These are phyloP conservation scores for Anagrus nilaparvatae DNA, from an alignment of 1,140 invertebrate species.

Conservation along the genomic window DNA sequence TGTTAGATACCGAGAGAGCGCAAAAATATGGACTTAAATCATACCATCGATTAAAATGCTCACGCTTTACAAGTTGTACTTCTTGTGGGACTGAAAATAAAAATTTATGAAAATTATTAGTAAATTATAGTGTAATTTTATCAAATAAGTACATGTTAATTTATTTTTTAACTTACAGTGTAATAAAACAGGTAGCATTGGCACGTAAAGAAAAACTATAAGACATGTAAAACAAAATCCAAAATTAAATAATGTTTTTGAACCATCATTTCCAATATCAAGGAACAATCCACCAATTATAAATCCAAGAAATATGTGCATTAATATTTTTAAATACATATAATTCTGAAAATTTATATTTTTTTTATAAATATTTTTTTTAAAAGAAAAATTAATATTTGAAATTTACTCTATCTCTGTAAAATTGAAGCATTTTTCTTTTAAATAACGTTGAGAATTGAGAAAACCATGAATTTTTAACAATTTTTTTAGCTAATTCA, in stretches of 20 bases:
- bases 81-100: slow-evolving; percentile 74
- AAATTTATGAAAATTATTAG: no score
- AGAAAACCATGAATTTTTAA: slow-evolving; percentile 47
- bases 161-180: slow-evolving; percentile 64
- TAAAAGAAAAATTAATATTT: no score
- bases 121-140: neutral
- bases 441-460: slow-evolving; percentile 57
- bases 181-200: slow-evolving; percentile 67
- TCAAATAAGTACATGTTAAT: neutral
- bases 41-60: slow-evolving; percentile 93
- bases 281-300: slow-evolving; percentile 59
- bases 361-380: neutral
- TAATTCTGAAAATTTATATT: slow-evolving; percentile 49
- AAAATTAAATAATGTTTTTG: slow-evolving; percentile 71
- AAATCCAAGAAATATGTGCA: slow-evolving; percentile 59
- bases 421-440: slow-evolving; percentile 61
- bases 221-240: slow-evolving; percentile 69
- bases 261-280: slow-evolving; percentile 64
- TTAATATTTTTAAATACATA: slow-evolving; percentile 53
- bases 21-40: slow-evolving; percentile 80
- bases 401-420: slow-evolving; percentile 56
- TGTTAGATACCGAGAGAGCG: slow-evolving; percentile 65
- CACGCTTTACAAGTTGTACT: slow-evolving; percentile 74
- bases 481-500: slow-evolving; percentile 20
- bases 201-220: slow-evolving; percentile 67